Conservation (phyloP, 1,140 invertebrate genomes). For the Cephus cinctus region DNA sequence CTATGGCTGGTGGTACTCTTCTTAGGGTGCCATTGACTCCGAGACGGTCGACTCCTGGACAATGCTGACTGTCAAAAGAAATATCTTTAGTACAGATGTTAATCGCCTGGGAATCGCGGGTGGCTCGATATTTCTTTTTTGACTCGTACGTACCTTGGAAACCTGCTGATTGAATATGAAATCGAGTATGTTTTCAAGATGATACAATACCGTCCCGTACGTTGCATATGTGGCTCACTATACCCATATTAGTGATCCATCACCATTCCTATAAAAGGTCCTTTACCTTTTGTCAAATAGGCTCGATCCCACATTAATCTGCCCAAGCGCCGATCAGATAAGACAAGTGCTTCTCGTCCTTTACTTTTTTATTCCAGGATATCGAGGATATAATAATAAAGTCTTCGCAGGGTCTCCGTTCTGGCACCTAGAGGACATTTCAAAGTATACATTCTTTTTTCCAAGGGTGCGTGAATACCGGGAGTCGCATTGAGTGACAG, state of each 20-base stretch:
- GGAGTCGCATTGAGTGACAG: too few relatives aligned
- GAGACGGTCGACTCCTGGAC: slow-evolving; percentile 19
- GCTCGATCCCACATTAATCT: slow-evolving; percentile 48
- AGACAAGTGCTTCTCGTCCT: slow-evolving; percentile 20
- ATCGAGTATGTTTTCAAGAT: slow-evolving; percentile 11
- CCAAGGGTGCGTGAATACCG: too few relatives aligned
- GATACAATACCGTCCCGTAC: slow-evolving; percentile 17
- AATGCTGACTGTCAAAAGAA: slow-evolving; percentile 25
- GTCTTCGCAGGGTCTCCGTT: too few relatives aligned
- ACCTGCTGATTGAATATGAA: too few relatives aligned
- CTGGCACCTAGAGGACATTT: too few relatives aligned
- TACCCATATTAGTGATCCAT: slow-evolving; percentile 50
- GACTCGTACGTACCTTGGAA: slow-evolving; percentile 7
- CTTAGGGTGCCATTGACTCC: slow-evolving; percentile 27
- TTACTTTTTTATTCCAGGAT: too few relatives aligned
- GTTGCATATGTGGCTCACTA: slow-evolving; percentile 17
- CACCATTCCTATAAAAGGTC: slow-evolving; percentile 25
- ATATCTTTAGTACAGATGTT: slow-evolving; percentile 40
- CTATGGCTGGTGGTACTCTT: too few relatives aligned
- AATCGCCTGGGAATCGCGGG: slow-evolving; percentile 50
- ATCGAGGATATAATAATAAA: too few relatives aligned
- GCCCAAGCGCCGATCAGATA: slow-evolving; percentile 36
- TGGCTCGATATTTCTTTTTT: slow-evolving; percentile 5
- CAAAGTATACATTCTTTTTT: too few relatives aligned
- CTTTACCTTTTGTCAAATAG: slow-evolving; percentile 21